Evolutionary conservation across 2,888 invertebrate species (phyloP).

Genomic region (Archips crataeganus): DNA sequence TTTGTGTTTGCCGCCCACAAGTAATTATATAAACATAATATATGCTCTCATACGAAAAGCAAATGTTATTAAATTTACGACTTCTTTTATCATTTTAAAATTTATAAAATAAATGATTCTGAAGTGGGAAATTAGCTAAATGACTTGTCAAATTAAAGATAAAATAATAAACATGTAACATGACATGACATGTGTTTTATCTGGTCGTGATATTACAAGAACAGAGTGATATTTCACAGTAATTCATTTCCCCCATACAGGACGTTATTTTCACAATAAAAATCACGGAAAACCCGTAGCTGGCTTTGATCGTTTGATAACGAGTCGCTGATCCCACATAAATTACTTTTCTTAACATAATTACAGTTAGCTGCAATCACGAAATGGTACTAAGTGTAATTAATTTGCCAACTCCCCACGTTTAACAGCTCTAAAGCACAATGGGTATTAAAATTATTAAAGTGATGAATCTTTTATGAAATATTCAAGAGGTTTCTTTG

Average conservation of each 20-base stretch:
- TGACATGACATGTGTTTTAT: no score
- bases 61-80: not conserved
- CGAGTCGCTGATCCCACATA: slow-evolving; percentile 32
- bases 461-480: slow-evolving; percentile 58
- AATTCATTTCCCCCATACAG: no score
- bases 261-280: not conserved
- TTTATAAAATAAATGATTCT: not conserved
- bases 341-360: slow-evolving; percentile 11
- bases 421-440: slow-evolving; percentile 38
- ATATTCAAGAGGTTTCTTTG: slow-evolving; percentile 53
- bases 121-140: not conserved
- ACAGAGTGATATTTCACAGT: no score
- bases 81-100: not conserved
- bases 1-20: not conserved
- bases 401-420: slow-evolving; percentile 51
- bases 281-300: slow-evolving; percentile 2
- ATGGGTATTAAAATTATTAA: slow-evolving; percentile 51
- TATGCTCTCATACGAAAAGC: not conserved
- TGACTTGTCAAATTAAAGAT: not conserved
- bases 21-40: not conserved
- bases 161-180: no score
- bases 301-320: slow-evolving; percentile 24
- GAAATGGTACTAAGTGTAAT: slow-evolving; percentile 34
- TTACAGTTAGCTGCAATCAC: slow-evolving; percentile 25
- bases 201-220: no score